phyloP scores from a whole-genome alignment of 2,888 invertebrate genomes.

The Siphlonurus alternatus region DNA sequence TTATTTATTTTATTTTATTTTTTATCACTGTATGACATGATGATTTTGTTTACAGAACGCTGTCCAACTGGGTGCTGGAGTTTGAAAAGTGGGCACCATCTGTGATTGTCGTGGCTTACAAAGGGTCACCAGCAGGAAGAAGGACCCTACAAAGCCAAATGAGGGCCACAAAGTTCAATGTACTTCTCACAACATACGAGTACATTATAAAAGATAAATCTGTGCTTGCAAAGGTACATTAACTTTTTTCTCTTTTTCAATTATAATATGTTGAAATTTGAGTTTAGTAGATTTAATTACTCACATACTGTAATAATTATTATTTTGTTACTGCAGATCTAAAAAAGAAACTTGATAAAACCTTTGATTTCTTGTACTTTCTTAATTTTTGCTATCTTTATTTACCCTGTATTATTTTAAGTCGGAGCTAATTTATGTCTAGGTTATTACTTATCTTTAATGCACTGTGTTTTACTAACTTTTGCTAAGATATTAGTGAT shows the following conservation, averaged over 20 bases:
- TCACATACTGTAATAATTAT: too few species aligned
- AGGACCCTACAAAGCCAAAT: slow-evolving; percentile 24
- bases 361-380: too few species aligned
- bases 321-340: neutral
- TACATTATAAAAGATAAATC: slow-evolving; percentile 45
- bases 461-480: too few species aligned
- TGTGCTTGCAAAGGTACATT: slow-evolving; percentile 37
- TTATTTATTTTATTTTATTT: neutral
- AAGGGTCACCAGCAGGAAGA: slow-evolving; percentile 34
- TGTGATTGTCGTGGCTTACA: slow-evolving; percentile 26
- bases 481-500: too few species aligned
- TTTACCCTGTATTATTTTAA: too few species aligned
- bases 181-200: slow-evolving; percentile 45
- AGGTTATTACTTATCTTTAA: too few species aligned
- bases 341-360: too few species aligned
- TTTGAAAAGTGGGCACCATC: slow-evolving; percentile 45
- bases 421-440: too few species aligned
- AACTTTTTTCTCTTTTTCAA: slow-evolving; percentile 5
- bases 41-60: slow-evolving; percentile 22
- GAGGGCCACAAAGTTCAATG: slow-evolving; percentile 37
- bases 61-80: slow-evolving; percentile 45
- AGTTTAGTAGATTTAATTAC: neutral
- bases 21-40: too few species aligned
- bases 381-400: too few species aligned
- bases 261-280: neutral